Evolutionary conservation across 2,797 vertebrate genomes (phyloP).

Genomic region (Acanthiza pusilla): DNA sequence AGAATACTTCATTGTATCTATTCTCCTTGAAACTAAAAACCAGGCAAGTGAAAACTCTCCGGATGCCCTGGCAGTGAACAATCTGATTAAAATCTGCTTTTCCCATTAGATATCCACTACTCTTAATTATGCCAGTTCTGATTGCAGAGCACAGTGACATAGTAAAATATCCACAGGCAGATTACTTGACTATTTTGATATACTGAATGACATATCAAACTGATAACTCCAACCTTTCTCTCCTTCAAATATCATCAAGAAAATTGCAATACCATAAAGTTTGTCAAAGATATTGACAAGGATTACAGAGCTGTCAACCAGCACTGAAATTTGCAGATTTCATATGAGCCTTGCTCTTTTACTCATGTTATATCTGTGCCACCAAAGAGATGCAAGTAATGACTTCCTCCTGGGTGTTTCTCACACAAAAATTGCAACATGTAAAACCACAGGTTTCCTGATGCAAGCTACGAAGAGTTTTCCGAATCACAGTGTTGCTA

Average conservation of each 20-base stretch:
- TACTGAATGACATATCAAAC: not conserved
- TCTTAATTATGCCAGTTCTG: not conserved
- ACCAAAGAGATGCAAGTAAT: not conserved
- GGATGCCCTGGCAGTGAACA: slow-evolving; percentile 44
- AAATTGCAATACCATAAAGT: not conserved
- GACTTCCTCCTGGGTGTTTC: not conserved
- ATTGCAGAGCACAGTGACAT: not conserved
- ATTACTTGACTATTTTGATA: not conserved
- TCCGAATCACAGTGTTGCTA: not conserved
- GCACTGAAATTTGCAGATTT: not conserved
- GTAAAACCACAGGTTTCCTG: not conserved
- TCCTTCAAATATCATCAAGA: not conserved
- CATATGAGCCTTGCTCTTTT: not conserved
- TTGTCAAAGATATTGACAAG: not conserved
- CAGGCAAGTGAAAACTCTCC: slow-evolving; percentile 50
- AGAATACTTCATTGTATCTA: not conserved
- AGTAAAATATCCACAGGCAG: not conserved
- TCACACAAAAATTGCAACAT: not conserved
- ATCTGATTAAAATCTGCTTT: slow-evolving; percentile 45
- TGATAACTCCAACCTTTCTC: not conserved
- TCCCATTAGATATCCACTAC: not conserved
- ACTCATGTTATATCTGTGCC: not conserved
- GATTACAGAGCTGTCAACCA: not conserved
- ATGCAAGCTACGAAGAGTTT: not conserved
- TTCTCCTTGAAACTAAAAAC: slow-evolving; percentile 42